Percentiles rank a stretch among this genome's conserved stretches.
Evolutionary conservation across 2,888 invertebrate genomes (phyloP).

Genomic region (Agonopterix heracliana): DNA sequence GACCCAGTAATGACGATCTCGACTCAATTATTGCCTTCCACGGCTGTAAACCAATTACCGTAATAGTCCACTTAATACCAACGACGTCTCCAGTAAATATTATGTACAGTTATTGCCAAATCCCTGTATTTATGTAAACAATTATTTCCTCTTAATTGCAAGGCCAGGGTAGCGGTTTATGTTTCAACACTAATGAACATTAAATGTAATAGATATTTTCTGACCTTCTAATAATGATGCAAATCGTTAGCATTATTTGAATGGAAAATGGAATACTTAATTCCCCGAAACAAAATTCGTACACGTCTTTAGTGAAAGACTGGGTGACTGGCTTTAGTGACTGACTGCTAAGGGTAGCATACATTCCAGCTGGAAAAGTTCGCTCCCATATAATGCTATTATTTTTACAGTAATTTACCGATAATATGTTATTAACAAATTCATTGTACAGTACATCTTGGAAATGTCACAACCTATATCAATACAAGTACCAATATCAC

Average conservation of each 20-base stretch:
- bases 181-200: conserved; percentile 67
- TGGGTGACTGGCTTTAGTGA: no score
- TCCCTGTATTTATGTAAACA: conserved; percentile 61
- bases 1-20: conserved; percentile 41
- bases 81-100: conserved; percentile 55
- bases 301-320: no score
- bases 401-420: no score
- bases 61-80: conserved; percentile 59
- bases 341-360: no score
- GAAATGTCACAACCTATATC: no score
- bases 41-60: conserved; percentile 56
- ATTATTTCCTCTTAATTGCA: conserved; percentile 69
- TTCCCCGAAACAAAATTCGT: not conserved
- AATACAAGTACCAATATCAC: no score
- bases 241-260: conserved; percentile 43
- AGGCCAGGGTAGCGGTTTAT: conserved; percentile 40
- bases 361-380: no score
- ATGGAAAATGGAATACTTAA: conserved; percentile 21
- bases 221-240: conserved; percentile 48
- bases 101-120: conserved; percentile 53
- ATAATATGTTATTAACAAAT: no score
- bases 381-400: no score
- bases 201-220: conserved; percentile 71
- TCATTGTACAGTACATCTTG: no score
- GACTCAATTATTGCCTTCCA: conserved; percentile 43